These are phyloP conservation scores for Netelia virgata DNA, from an alignment of 2,888 invertebrate genomes.

Conservation along the genomic window DNA sequence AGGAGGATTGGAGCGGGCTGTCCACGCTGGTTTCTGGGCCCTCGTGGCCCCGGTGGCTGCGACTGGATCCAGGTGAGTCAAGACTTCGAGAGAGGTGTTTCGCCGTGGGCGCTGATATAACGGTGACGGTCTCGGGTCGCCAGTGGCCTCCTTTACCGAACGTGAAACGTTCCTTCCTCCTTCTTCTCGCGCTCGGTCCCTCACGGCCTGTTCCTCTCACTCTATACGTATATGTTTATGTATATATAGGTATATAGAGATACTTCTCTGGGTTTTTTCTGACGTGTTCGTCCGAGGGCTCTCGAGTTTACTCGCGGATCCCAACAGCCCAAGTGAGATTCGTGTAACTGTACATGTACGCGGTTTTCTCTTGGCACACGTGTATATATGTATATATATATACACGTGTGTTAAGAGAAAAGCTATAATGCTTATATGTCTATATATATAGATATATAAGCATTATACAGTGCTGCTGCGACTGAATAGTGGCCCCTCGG, in stretches of 20 bases:
- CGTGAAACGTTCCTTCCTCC: constrained; percentile 67
- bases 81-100: constrained; percentile 72
- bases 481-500: constrained; percentile 51
- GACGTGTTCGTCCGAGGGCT: constrained; percentile 14
- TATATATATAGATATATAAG: constrained; percentile 16
- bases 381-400: not conserved
- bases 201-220: constrained; percentile 7
- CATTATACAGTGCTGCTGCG: constrained; percentile 40
- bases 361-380: constrained; percentile 28
- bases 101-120: constrained; percentile 82
- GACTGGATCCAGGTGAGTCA: constrained; percentile 78
- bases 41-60: constrained; percentile 53
- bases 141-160: constrained; percentile 81
- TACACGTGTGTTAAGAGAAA: too few relatives aligned
- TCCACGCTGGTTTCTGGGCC: constrained; percentile 30
- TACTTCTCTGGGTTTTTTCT: constrained; percentile 59
- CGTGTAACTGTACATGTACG: constrained; percentile 69
- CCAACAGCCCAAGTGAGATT: constrained; percentile 61
- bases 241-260: not conserved
- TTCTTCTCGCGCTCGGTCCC: constrained; percentile 25
- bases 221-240: constrained; percentile 34
- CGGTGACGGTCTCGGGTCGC: constrained; percentile 81
- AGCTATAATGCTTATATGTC: too few relatives aligned
- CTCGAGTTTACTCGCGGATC: constrained; percentile 44
- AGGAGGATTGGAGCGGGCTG: not conserved